These are phyloP conservation scores for Eulemur rubriventer DNA, from an alignment of 2,797 vertebrate genomes.

Conservation along the genomic window DNA sequence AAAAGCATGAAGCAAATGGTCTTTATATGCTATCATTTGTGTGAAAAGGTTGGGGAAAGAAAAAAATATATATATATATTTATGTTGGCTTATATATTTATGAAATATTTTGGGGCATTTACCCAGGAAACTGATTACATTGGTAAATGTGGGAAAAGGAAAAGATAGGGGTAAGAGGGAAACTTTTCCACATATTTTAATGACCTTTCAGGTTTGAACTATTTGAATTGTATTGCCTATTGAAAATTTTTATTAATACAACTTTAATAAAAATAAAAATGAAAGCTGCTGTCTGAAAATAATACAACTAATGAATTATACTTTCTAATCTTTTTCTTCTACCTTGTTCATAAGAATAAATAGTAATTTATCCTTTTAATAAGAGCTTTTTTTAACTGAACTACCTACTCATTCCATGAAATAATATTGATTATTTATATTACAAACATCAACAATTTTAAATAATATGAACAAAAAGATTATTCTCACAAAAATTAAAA, in stretches of 20 bases:
- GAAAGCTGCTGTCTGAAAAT: neutral
- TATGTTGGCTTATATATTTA: neutral
- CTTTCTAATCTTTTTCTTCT: neutral
- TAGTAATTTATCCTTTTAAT: conserved; percentile 36
- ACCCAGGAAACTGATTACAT: neutral
- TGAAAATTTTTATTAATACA: neutral
- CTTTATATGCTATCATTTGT: neutral
- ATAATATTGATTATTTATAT: neutral
- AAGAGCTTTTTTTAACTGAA: neutral
- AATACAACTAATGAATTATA: neutral
- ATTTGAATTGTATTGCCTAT: neutral
- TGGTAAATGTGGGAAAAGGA: neutral
- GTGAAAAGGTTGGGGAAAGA: neutral
- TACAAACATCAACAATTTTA: neutral
- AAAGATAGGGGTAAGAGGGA: neutral
- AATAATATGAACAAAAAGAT: neutral
- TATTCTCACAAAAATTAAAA: conserved; percentile 36
- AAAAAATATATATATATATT: neutral
- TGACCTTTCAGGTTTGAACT: neutral
- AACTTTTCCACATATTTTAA: neutral
- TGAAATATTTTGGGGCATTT: neutral
- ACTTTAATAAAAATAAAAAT: neutral
- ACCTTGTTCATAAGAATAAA: neutral
- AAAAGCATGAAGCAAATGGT: neutral
- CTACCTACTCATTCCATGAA: neutral